phyloP scores from a whole-genome alignment of 1,140 invertebrate genomes.

The Dendroctonus valens region DNA sequence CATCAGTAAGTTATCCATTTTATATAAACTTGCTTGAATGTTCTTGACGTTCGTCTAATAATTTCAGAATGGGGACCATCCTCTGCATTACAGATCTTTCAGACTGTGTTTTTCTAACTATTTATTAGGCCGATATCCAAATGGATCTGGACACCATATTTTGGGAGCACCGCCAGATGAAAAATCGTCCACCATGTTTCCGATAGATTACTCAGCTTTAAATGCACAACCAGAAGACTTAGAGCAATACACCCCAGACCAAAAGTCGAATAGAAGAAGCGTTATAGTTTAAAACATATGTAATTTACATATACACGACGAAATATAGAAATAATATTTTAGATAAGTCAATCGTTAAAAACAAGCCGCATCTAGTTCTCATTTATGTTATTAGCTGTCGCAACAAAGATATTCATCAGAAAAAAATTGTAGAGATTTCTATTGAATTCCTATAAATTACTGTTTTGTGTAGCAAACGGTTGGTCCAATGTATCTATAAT shows the following conservation, averaged over 20 bases:
- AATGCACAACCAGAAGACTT: slow-evolving; percentile 66
- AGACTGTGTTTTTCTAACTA: slow-evolving; percentile 70
- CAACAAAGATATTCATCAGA: no score
- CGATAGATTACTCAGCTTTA: slow-evolving; percentile 71
- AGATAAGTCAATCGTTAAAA: no score
- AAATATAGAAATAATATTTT: no score
- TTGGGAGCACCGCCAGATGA: slow-evolving; percentile 60
- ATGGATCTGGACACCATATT: slow-evolving; percentile 70
- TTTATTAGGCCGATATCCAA: slow-evolving; percentile 67
- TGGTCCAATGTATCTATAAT: no score
- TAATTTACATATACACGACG: no score
- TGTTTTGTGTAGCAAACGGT: no score
- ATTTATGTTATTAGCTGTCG: no score
- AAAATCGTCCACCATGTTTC: slow-evolving; percentile 60
- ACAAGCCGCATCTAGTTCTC: no score
- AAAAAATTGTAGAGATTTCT: no score
- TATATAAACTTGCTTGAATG: not conserved
- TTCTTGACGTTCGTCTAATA: not conserved
- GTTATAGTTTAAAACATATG: slow-evolving; percentile 60
- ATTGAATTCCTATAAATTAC: no score
- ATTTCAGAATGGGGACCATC: slow-evolving; percentile 64
- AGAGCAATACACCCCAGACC: slow-evolving; percentile 67
- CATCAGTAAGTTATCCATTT: slow-evolving; percentile 57
- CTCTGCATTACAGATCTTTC: slow-evolving; percentile 62
- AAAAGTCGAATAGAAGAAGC: slow-evolving; percentile 66